Conservation (phyloP, 2,888 invertebrate species). For the Pachymerium ferrugineum region DNA sequence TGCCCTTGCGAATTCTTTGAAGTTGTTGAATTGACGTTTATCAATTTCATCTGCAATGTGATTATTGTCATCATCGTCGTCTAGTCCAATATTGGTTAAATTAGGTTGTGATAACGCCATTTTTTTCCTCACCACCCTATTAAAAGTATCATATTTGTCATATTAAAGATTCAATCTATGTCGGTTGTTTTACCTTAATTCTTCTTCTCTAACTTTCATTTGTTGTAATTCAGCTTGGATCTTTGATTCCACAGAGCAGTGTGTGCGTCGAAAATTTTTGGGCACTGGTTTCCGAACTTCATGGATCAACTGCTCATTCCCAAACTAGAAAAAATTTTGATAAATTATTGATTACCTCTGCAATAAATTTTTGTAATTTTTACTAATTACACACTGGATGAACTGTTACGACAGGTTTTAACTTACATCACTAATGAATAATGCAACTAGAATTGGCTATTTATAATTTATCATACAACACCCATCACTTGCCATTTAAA, state of each 20-base stretch:
- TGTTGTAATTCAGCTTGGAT: constrained; percentile 80
- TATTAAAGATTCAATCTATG: neutral
- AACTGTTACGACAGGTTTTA: too few species aligned
- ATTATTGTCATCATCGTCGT: constrained; percentile 50
- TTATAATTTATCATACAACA: too few species aligned
- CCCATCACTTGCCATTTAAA: too few species aligned
- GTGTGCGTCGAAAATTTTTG: constrained; percentile 58
- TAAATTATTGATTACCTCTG: neutral
- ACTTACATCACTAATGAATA: too few species aligned
- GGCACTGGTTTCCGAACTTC: constrained; percentile 48
- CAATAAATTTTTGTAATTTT: neutral
- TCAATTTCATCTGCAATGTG: constrained; percentile 34
- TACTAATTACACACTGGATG: neutral
- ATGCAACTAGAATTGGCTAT: too few species aligned
- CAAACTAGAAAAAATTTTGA: neutral
- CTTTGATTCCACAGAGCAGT: constrained; percentile 78
- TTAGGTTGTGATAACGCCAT: constrained; percentile 60
- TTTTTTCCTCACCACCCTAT: constrained; percentile 54
- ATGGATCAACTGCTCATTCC: constrained; percentile 16
- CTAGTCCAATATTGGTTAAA: constrained; percentile 55
- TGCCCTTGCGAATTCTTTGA: constrained; percentile 39
- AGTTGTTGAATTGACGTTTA: neutral
- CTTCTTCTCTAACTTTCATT: constrained; percentile 73
- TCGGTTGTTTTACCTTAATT: constrained; percentile 56
- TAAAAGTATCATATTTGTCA: constrained; percentile 35